Evolutionary conservation across 2,888 invertebrate genomes (phyloP).

Genomic region (Encarsia formosa): DNA sequence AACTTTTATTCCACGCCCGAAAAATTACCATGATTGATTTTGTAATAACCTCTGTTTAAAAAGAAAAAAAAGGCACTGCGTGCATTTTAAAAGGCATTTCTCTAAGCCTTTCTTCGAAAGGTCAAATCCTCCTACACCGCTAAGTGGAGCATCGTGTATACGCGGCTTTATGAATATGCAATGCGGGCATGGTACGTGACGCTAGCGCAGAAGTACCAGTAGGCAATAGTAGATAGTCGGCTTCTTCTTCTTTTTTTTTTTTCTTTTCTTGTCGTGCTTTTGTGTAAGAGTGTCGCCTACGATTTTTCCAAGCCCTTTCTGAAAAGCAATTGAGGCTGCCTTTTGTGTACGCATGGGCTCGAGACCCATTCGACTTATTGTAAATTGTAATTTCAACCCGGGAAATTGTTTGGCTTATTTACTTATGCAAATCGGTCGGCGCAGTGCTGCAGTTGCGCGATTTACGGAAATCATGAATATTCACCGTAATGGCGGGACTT

Average conservation of each 20-base stretch:
- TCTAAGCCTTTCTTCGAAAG: not conserved
- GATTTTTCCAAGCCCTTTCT: constrained; percentile 1
- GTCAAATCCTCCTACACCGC: constrained; percentile 41
- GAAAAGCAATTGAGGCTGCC: constrained; percentile 15
- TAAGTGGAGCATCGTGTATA: constrained; percentile 36
- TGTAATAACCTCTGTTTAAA: too few relatives aligned
- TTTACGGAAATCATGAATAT: too few relatives aligned
- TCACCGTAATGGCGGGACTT: too few relatives aligned
- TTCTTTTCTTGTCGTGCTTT: constrained; percentile 4
- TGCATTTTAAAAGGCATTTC: not conserved
- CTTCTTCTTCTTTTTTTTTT: not conserved
- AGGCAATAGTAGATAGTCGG: too few relatives aligned
- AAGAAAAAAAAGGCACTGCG: too few relatives aligned
- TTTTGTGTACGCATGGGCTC: not conserved
- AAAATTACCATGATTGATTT: too few relatives aligned
- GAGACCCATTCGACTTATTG: too few relatives aligned
- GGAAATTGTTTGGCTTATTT: constrained; percentile 14
- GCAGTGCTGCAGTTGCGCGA: constrained; percentile 13
- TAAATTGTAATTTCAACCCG: constrained; percentile 24
- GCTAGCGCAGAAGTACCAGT: constrained; percentile 31
- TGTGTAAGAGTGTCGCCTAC: constrained; percentile 19
- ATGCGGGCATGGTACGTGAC: constrained; percentile 30
- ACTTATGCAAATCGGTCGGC: constrained; percentile 20
- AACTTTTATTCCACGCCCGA: too few relatives aligned
- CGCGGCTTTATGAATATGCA: constrained; percentile 42